Base-by-base conservation (phyloP, 2,797 vertebrate species). In the Dromococcyx pavoninus region DNA sequence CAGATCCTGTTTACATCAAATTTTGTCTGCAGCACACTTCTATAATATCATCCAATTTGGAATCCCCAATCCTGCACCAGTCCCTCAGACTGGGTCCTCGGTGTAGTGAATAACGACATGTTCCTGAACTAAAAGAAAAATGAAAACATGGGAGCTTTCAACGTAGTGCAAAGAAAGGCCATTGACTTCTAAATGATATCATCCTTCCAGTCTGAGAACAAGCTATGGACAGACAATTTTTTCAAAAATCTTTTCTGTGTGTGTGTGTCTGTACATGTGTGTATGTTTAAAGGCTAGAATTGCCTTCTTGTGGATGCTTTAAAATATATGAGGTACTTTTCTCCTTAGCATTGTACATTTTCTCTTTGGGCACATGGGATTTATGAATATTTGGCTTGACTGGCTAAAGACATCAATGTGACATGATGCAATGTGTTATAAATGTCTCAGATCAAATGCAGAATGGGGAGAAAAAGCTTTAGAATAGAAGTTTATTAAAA, bases 401-500 rank as follows among this genome's bases (percentile, higher is more conserved):
- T 92, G 91, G 84, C 93, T 94, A 91, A 96, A 95, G 93, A 94
- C 94, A 95, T 94, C 86, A 92, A 33, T 75, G 83, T 95, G 93
- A 94, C 60, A 9, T 95, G 78, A 86, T 87, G 86, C 87, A 94
- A 95, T 94, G 80, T 67, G 70, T 93, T 96, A 95, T 95, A 95
- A 96, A 94, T 81, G 73, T 70, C 85, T 95, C 91, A 69, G 91
- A 97, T 97, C 88, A 94, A 91, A 93, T 76, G 67, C 58, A 96
- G 86, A 97, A 86, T 56, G 77, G 41, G 46, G 39, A 81, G 78
- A 62, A 90, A 96, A 93, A 91, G 88, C 79, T 94, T 94, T 92
- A 94, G 88, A 95, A 95, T 77, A 67, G 78, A 93, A 91, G 91
- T 96, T 97, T 97, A 97, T 97, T 97, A 93, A 96, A 97, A 96